phyloP scores from a whole-genome alignment of 2,888 invertebrate genomes.

The Syrista parreyssii region DNA sequence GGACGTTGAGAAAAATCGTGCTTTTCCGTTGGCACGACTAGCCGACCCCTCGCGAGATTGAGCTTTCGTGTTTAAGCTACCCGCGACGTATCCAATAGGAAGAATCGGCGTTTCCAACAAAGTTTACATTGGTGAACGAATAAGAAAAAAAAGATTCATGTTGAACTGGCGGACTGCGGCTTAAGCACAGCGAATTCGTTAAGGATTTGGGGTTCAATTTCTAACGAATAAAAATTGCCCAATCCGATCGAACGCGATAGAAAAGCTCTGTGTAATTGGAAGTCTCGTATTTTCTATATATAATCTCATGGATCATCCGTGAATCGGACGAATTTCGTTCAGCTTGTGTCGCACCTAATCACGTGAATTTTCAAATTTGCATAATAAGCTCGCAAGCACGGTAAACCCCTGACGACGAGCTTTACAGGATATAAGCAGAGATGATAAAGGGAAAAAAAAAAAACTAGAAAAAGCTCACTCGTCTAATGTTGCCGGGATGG shows the following conservation, averaged over 20 bases:
- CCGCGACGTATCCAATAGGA: not conserved
- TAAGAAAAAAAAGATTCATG: not conserved
- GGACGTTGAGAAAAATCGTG: conserved; percentile 1
- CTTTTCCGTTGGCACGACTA: not conserved
- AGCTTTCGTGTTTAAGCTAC: not conserved
- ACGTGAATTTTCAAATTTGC: not conserved
- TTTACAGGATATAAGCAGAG: not conserved
- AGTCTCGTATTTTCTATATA: not conserved
- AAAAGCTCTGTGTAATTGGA: not conserved
- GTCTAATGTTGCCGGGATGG: not conserved
- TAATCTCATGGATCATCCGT: not conserved
- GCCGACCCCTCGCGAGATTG: not conserved
- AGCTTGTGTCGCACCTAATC: not conserved
- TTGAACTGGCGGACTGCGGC: not conserved
- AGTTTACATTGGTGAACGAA: not conserved
- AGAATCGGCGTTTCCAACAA: not conserved
- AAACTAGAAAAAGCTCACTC: not conserved
- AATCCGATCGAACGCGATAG: not conserved
- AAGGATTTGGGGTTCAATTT: not conserved
- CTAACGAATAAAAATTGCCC: not conserved
- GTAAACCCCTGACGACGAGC: not conserved
- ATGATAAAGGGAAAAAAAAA: not conserved
- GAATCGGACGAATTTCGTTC: not conserved
- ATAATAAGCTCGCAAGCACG: not conserved
- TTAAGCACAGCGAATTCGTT: not conserved